Base-by-base conservation (phyloP, 1,140 invertebrate genomes). In the Globodera rostochiensis region DNA sequence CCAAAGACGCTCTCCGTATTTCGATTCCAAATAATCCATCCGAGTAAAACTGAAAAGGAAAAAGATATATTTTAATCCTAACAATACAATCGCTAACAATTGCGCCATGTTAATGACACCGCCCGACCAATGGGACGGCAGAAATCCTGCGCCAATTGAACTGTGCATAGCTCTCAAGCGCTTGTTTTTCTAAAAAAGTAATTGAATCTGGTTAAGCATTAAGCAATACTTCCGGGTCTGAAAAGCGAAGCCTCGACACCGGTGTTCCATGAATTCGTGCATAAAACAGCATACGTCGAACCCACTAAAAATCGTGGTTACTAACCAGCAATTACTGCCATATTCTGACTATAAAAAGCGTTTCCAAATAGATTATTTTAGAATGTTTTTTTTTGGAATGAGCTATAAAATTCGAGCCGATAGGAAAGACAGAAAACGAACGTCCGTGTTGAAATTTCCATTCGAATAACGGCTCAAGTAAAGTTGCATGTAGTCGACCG, bases 21-120 rank as follows among this genome's bases (percentile, higher is more conserved):
- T 53, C 49, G 64, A 50, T 49, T 78, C 76, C 64, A 78, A 78
- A 50, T 47, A 66, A 70, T 78, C 70, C 21, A 78, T 78, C 15
- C 66, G 49, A 67, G 66, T 9, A 47, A 66, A 78, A 45, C 76
- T 78, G 6, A 53, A 49, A 60, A n/a, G 4, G 57, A 3, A 77
- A 19, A 9, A 1, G 46, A 77, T 46, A 15, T 15, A 66, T 64
- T 6, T 19, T 21, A 77, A 45, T 66, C 7, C 19, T 9, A 66
- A 21, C 46, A 78, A 66, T 15, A 11, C 8, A 9, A 45, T 36
- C 45, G 25, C 13, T 11, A 25, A 78, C 76, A 78, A 78, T 47
- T 69, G n/a, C 47, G 71, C 49, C 66, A 78, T 15, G 15, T 78
- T 50, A 8, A 78, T 78, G 66, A 60, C 50, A 9, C 60, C 49